phyloP scores from a whole-genome alignment of 2,888 invertebrate genomes.

The Protula sp. region DNA sequence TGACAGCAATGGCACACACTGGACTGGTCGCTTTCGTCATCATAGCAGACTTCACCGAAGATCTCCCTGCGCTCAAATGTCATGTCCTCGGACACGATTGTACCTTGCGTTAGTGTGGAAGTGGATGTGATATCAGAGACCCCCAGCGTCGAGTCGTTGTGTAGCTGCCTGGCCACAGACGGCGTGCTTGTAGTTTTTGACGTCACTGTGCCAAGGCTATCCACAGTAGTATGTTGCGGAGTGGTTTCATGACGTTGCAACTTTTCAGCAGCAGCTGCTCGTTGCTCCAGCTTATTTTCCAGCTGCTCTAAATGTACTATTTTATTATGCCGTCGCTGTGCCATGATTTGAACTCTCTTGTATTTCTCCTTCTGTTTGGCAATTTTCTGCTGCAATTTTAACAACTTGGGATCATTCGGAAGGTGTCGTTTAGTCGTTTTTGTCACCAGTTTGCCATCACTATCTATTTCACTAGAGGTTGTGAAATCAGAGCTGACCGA shows the following conservation, averaged over 20 bases:
- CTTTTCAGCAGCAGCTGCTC: neutral
- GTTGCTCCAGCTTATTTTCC: neutral
- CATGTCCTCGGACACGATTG: neutral
- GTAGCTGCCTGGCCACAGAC: neutral
- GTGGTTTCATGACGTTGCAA: neutral
- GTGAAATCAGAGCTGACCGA: conserved; percentile 16
- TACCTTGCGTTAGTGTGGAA: neutral
- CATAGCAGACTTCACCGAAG: neutral
- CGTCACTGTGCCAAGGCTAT: neutral
- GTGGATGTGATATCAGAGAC: conserved; percentile 3
- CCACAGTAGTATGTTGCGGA: too few species aligned
- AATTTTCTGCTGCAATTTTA: conserved; percentile 40
- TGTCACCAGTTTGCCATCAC: conserved; percentile 5
- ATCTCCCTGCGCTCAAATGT: neutral
- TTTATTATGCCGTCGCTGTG: conserved; percentile 37
- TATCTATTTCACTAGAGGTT: conserved; percentile 12
- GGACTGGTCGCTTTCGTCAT: neutral
- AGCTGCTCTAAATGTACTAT: conserved; percentile 37
- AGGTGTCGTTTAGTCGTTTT: conserved; percentile 12
- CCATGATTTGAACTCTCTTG: conserved; percentile 33
- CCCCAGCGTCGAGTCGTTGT: neutral
- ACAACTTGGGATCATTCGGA: conserved; percentile 39
- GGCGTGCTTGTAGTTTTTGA: neutral
- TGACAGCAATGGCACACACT: neutral
- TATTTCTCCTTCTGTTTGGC: conserved; percentile 40